Conservation (phyloP, 2,113 vertebrate species). For the Ursus arctos region DNA sequence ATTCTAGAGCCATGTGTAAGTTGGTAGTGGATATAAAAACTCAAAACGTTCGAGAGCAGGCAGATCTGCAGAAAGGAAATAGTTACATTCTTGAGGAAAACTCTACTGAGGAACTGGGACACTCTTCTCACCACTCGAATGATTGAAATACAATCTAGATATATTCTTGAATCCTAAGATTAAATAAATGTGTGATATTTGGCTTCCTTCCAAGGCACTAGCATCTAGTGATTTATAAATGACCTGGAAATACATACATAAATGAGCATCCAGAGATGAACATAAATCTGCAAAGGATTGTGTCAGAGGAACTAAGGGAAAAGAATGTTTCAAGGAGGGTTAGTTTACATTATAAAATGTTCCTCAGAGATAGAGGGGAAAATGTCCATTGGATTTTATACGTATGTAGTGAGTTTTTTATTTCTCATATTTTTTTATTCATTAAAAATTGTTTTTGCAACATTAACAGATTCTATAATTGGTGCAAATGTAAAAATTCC, state of each 20-base stretch:
- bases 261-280: background rate
- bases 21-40: background rate
- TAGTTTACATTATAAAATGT: background rate
- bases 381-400: background rate
- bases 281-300: background rate
- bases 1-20: background rate
- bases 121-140: background rate
- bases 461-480: constrained; percentile 17
- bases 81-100: background rate
- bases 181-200: background rate
- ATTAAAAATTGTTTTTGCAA: background rate
- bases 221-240: background rate
- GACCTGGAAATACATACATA: background rate
- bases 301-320: background rate
- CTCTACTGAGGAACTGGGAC: background rate
- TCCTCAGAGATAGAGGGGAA: background rate
- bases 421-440: constrained; percentile 38
- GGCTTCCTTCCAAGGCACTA: background rate
- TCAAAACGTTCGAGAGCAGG: background rate
- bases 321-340: background rate
- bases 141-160: background rate
- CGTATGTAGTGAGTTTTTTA: background rate
- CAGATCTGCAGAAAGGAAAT: background rate
- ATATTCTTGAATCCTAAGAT: background rate
- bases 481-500: background rate